These are phyloP conservation scores for Bombus superbus DNA, from an alignment of 1,140 invertebrate genomes.

Conservation along the genomic window DNA sequence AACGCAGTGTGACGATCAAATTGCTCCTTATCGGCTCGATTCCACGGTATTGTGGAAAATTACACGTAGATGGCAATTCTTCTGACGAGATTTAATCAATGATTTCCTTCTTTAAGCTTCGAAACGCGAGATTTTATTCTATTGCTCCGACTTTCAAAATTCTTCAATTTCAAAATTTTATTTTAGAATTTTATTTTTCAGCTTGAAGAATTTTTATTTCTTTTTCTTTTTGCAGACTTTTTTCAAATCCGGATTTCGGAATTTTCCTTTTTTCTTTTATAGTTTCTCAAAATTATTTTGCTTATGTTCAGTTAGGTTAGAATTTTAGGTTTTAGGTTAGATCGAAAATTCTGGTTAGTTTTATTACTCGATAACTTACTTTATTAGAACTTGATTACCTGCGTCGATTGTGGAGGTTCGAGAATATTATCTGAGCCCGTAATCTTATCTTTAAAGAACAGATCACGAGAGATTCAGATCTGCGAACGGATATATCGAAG, in stretches of 20 bases:
- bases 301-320: not conserved
- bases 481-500: not conserved
- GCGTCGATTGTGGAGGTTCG: not conserved
- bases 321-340: not conserved
- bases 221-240: not conserved
- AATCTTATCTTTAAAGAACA: conserved; percentile 22
- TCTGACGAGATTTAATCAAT: not conserved
- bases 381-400: not conserved
- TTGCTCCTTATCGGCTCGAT: conserved; percentile 17
- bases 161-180: not conserved
- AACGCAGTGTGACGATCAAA: conserved; percentile 26
- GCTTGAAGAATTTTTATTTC: not conserved
- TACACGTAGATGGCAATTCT: not conserved
- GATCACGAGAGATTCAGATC: not conserved
- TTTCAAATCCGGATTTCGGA: too few species aligned
- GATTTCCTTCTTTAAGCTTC: not conserved
- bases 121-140: not conserved
- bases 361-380: not conserved
- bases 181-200: too few species aligned
- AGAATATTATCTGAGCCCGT: not conserved
- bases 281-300: not conserved
- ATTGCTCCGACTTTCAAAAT: not conserved
- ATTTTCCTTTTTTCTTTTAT: not conserved
- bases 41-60: conserved; percentile 2
- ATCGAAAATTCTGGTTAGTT: not conserved